phyloP scores from a whole-genome alignment of 2,797 vertebrate genomes.

The Kryptolebias ocellatus region DNA sequence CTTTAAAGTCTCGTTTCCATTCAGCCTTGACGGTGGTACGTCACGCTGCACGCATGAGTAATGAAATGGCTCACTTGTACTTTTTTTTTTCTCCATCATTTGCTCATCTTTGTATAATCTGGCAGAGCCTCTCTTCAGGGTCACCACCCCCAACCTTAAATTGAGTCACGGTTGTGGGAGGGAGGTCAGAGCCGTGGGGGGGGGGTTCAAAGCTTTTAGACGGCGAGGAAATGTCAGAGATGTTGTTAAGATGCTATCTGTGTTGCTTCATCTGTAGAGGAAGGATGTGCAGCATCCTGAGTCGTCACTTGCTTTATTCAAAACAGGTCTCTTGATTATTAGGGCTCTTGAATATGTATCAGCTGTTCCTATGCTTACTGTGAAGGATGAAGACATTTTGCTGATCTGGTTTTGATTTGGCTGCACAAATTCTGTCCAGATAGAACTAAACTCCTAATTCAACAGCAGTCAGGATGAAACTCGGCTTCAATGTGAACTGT shows the following conservation, averaged over 20 bases:
- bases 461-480: too few species aligned
- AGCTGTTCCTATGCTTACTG: neutral
- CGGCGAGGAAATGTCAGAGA: conserved; percentile 66
- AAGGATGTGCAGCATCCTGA: conserved; percentile 33
- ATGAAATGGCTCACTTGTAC: neutral
- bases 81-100: conserved; percentile 3
- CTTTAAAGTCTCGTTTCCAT: too few species aligned
- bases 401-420: neutral
- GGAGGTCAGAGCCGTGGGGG: neutral
- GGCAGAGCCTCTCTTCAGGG: conserved; percentile 23
- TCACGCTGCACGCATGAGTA: neutral
- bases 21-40: too few species aligned
- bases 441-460: neutral
- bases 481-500: neutral
- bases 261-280: conserved; percentile 29
- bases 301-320: conserved; percentile 51
- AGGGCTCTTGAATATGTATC: neutral
- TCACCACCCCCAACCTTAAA: conserved; percentile 38
- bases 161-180: conserved; percentile 47
- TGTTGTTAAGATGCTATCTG: conserved; percentile 43
- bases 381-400: neutral
- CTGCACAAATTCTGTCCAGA: neutral
- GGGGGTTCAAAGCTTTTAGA: conserved; percentile 45
- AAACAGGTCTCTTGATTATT: conserved; percentile 16
- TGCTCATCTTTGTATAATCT: neutral